These are phyloP conservation scores for Caenorhabditis doughertyi DNA, from an alignment of 2,888 invertebrate species.

Conservation along the genomic window DNA sequence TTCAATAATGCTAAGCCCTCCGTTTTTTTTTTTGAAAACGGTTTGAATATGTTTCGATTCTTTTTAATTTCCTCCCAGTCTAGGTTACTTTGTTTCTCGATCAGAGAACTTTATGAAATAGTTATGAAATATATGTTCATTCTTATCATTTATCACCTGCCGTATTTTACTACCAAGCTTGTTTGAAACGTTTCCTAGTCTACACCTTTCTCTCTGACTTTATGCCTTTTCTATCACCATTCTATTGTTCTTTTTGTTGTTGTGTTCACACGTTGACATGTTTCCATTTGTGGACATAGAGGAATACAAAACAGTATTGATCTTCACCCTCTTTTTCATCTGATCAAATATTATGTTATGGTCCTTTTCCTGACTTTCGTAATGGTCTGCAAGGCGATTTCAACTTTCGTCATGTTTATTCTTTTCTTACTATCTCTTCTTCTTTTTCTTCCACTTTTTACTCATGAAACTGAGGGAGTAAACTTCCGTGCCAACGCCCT, in stretches of 20 bases:
- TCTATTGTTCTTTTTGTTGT: not conserved
- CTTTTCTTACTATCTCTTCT: not conserved
- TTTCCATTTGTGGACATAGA: conserved; percentile 15
- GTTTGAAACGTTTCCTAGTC: not conserved
- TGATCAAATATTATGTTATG: not conserved
- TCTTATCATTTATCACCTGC: conserved; percentile 23
- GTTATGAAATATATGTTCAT: conserved; percentile 16
- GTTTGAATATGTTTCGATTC: not conserved
- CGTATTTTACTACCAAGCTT: not conserved
- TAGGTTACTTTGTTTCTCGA: not conserved
- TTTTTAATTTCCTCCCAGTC: not conserved
- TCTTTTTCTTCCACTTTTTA: conserved; percentile 19
- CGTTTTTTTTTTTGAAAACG: not conserved
- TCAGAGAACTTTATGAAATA: not conserved
- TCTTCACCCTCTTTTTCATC: conserved; percentile 1
- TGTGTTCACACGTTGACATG: conserved; percentile 24
- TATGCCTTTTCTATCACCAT: not conserved
- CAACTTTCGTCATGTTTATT: conserved; percentile 18
- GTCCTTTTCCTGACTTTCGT: not conserved
- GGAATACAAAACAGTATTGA: conserved; percentile 2
- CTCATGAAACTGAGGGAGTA: conserved; percentile 25
- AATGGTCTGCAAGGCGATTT: not conserved
- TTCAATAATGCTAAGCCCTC: not conserved
- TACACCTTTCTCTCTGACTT: not conserved
- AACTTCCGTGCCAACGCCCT: conserved; percentile 44